Conservation (phyloP, 1,140 invertebrate species). For the Megathymus violae region DNA sequence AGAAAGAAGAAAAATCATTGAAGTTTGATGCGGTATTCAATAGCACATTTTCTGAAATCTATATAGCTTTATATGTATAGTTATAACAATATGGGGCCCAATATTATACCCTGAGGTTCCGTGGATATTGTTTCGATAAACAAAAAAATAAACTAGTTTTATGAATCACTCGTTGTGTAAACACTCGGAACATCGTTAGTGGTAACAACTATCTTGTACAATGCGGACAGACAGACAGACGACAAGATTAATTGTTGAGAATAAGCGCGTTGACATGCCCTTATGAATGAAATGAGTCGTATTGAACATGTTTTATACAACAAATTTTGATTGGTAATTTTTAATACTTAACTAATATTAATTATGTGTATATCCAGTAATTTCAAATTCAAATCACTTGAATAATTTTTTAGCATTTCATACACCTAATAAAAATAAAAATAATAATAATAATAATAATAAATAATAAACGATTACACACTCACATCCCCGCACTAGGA, state of each 20-base stretch:
- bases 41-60: too few species aligned
- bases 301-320: slow-evolving; percentile 20
- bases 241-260: slow-evolving; percentile 19
- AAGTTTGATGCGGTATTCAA: too few species aligned
- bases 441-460: too few species aligned
- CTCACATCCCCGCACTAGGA: too few species aligned
- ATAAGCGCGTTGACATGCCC: slow-evolving; percentile 6
- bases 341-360: too few species aligned
- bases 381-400: too few species aligned
- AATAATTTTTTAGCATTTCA: too few species aligned
- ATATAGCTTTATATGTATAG: not conserved
- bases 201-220: slow-evolving; percentile 19
- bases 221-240: slow-evolving; percentile 13
- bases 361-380: too few species aligned
- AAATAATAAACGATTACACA: too few species aligned
- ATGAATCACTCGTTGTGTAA: slow-evolving; percentile 17
- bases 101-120: slow-evolving; percentile 1
- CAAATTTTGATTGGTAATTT: too few species aligned
- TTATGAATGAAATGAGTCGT: slow-evolving; percentile 10
- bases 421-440: too few species aligned
- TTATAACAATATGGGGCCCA: slow-evolving; percentile 1
- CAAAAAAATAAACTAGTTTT: slow-evolving; percentile 16
- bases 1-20: too few species aligned
- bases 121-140: not conserved
- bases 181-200: slow-evolving; percentile 25